Evolutionary conservation across 1,140 invertebrate species (phyloP).

Genomic region (Planococcus citri): DNA sequence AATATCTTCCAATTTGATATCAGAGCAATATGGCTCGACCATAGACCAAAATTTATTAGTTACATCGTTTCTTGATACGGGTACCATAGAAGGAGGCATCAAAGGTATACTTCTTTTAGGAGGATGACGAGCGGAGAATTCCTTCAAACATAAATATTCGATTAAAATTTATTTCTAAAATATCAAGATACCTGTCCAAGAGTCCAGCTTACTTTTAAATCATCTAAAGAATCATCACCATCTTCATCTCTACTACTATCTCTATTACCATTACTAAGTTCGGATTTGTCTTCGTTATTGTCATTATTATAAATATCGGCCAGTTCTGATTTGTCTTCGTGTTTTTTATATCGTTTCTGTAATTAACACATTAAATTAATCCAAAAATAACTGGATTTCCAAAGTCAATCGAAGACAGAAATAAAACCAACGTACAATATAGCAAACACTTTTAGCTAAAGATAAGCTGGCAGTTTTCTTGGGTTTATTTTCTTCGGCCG

Average conservation of each 20-base stretch:
- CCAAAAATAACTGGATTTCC: not conserved
- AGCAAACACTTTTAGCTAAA: constrained; percentile 9
- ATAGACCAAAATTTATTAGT: constrained; percentile 92
- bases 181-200: not conserved
- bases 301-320: not conserved
- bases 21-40: constrained; percentile 82
- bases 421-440: not conserved
- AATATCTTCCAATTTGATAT: constrained; percentile 74
- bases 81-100: constrained; percentile 48
- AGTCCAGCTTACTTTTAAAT: not conserved
- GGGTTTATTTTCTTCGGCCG: constrained; percentile 42
- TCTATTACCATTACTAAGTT: not conserved
- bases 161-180: not conserved
- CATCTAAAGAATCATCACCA: constrained; percentile 1
- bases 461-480: constrained; percentile 22
- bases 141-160: not conserved
- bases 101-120: constrained; percentile 37
- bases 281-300: constrained; percentile 9
- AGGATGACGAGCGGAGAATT: not conserved
- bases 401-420: not conserved
- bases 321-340: not conserved
- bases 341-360: constrained; percentile 10
- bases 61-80: constrained; percentile 74
- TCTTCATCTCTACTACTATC: constrained; percentile 4
- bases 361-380: not conserved